phyloP scores from a whole-genome alignment of 2,888 invertebrate species.

The Phengaris arion region DNA sequence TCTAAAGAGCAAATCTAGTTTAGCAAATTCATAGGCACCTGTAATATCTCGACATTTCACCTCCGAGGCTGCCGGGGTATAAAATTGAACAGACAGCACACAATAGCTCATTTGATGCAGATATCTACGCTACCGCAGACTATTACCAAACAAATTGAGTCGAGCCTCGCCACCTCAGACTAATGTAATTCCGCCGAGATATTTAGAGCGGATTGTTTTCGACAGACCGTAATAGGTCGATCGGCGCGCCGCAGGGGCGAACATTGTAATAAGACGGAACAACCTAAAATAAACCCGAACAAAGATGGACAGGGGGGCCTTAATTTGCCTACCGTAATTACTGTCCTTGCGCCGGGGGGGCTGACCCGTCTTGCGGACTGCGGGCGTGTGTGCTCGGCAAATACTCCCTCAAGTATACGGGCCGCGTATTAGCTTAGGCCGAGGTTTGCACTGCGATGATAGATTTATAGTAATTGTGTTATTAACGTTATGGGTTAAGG shows the following conservation, averaged over 20 bases:
- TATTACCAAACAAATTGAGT: slow-evolving; percentile 79
- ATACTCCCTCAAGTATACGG: slow-evolving; percentile 78
- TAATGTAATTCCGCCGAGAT: slow-evolving; percentile 79
- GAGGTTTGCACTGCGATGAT: slow-evolving; percentile 78
- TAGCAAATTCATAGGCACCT: neutral
- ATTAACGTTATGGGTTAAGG: slow-evolving; percentile 80
- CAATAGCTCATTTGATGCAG: slow-evolving; percentile 78
- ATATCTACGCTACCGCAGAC: slow-evolving; percentile 68
- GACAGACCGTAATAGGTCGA: slow-evolving; percentile 80
- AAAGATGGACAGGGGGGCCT: slow-evolving; percentile 74
- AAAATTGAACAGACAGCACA: slow-evolving; percentile 68
- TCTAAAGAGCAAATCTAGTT: neutral
- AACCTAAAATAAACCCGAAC: slow-evolving; percentile 77
- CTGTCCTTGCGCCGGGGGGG: slow-evolving; percentile 72
- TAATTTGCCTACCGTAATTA: slow-evolving; percentile 81
- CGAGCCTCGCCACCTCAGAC: slow-evolving; percentile 80
- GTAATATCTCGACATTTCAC: slow-evolving; percentile 22
- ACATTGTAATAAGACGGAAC: slow-evolving; percentile 79
- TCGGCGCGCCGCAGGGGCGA: slow-evolving; percentile 77
- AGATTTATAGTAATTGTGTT: slow-evolving; percentile 81
- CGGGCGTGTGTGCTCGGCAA: slow-evolving; percentile 76
- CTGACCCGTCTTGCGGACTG: slow-evolving; percentile 71
- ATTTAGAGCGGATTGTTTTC: slow-evolving; percentile 80
- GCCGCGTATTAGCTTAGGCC: slow-evolving; percentile 80
- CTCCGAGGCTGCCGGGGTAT: slow-evolving; percentile 44